Conservation (phyloP, 1,140 invertebrate genomes). For the Geopemphigus sp. region DNA sequence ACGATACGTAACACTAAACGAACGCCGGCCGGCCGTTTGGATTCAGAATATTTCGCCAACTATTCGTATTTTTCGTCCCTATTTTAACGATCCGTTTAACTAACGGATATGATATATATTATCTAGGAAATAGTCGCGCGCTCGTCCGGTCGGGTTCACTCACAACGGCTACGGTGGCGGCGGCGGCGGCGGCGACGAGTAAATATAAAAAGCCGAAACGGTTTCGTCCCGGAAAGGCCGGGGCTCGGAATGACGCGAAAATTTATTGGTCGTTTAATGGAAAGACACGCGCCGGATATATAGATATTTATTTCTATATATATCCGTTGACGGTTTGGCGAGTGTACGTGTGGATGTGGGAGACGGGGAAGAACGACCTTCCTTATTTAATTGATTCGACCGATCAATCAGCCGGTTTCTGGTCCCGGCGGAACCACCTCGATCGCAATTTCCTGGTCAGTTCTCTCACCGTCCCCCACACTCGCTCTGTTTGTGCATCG, state of each 20-base stretch:
- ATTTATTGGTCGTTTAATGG: slow-evolving; percentile 45
- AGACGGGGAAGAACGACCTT: background rate
- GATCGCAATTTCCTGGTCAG: slow-evolving; percentile 43
- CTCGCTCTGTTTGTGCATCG: background rate
- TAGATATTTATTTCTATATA: no score
- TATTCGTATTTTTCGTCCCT: no score
- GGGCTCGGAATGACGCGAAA: slow-evolving; percentile 9
- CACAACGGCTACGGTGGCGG: background rate
- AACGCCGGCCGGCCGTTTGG: no score
- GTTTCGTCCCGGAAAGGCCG: slow-evolving; percentile 6
- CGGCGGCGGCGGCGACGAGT: background rate
- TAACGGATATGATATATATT: no score
- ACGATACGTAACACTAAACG: no score
- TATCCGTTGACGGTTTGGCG: no score
- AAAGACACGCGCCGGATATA: background rate
- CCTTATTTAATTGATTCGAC: slow-evolving; percentile 48
- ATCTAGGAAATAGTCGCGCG: background rate
- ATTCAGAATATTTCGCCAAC: no score
- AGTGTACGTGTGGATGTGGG: no score
- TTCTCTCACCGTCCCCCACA: background rate
- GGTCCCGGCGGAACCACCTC: slow-evolving; percentile 38
- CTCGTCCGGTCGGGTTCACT: no score
- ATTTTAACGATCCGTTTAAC: no score
- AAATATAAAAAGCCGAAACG: slow-evolving; percentile 35
- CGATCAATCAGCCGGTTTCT: slow-evolving; percentile 35